Conservation (phyloP, 92 coral and sea anemone genomes). For the Actinostola sp. region DNA sequence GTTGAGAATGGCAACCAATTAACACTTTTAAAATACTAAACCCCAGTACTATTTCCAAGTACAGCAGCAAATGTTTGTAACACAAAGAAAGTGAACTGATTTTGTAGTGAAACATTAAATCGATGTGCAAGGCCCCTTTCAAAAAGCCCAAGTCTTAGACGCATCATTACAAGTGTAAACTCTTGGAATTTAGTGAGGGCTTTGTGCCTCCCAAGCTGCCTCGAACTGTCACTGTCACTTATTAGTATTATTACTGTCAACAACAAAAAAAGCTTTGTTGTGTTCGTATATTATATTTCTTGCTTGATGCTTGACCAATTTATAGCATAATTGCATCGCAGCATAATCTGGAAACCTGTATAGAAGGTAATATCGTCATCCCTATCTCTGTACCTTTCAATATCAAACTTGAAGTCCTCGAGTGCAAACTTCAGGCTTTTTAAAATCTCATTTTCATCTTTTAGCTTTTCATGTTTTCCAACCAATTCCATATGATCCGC, state of each 20-base stretch:
- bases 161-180: conserved; percentile 4
- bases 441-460: conserved; percentile 10
- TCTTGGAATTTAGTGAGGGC: conserved; percentile 27
- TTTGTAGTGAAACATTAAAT: conserved; percentile 49
- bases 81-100: too few relatives aligned
- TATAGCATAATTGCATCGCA: conserved; percentile 9
- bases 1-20: conserved; percentile 2
- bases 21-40: conserved; percentile 15
- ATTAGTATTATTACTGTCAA: too few relatives aligned
- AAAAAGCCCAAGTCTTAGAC: conserved; percentile 12
- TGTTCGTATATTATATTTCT: conserved; percentile 19
- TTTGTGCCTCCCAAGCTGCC: conserved; percentile 22
- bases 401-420: too few relatives aligned
- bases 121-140: conserved; percentile 18
- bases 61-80: too few relatives aligned
- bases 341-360: conserved; percentile 27
- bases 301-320: conserved; percentile 15
- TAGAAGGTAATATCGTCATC: conserved; percentile 32
- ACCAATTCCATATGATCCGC: not conserved
- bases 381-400: conserved; percentile 24
- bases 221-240: too few relatives aligned
- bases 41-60: conserved; percentile 52
- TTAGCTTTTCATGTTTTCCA: conserved; percentile 17
- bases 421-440: conserved; percentile 18
- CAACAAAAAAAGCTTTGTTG: conserved; percentile 1